These are phyloP conservation scores for Cephus rjabovi DNA, from an alignment of 2,888 invertebrate genomes.

Conservation along the genomic window DNA sequence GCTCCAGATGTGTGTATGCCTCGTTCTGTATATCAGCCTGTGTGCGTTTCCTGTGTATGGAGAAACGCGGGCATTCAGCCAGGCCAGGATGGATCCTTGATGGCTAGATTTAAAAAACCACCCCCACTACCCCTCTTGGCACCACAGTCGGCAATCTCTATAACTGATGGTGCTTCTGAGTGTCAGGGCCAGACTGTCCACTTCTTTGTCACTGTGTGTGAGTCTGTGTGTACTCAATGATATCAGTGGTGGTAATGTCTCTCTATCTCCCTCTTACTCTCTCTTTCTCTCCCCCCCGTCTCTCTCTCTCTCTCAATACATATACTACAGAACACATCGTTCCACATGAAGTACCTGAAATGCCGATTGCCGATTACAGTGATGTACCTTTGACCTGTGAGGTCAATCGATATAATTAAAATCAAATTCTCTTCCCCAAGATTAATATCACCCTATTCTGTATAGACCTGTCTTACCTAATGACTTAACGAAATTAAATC, in stretches of 20 bases:
- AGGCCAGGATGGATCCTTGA: conserved; percentile 56
- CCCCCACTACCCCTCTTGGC: conserved; percentile 18
- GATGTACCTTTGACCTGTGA: not conserved
- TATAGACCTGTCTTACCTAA: not conserved
- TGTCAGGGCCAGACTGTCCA: conserved; percentile 63
- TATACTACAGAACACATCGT: not conserved
- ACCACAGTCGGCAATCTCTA: conserved; percentile 55
- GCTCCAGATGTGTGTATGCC: not conserved
- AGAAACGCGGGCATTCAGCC: conserved; percentile 47
- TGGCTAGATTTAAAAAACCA: conserved; percentile 55
- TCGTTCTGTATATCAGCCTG: not conserved
- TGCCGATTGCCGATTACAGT: not conserved
- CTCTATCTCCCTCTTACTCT: not conserved
- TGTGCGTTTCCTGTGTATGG: conserved; percentile 40
- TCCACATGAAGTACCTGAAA: not conserved
- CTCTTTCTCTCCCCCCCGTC: not conserved
- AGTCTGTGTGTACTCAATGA: not conserved
- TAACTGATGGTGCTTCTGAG: conserved; percentile 65
- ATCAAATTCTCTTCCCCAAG: not conserved
- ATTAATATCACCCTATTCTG: not conserved
- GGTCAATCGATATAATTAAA: conserved; percentile 4
- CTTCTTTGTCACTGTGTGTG: conserved; percentile 54
- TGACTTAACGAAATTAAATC: not conserved
- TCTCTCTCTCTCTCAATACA: not conserved
- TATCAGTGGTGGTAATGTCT: not conserved